Evolutionary conservation across 1,140 invertebrate genomes (phyloP).

Genomic region (Atta texana): DNA sequence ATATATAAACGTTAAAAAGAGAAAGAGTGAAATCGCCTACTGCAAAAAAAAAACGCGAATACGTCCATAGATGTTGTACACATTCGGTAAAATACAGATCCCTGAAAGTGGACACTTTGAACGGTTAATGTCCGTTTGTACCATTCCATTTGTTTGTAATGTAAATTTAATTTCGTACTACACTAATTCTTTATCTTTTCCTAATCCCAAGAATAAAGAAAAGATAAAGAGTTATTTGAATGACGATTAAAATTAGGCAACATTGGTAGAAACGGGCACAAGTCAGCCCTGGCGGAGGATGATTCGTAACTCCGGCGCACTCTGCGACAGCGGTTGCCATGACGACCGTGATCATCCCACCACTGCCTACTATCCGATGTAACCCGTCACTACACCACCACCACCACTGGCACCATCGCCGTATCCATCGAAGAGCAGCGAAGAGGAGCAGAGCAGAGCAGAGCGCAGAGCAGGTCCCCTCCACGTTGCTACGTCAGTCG

Average conservation of each 20-base stretch:
- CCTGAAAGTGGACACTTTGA: background rate
- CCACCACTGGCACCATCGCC: background rate
- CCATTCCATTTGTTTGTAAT: too few relatives aligned
- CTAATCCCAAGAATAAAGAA: too few relatives aligned
- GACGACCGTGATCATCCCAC: constrained; percentile 77
- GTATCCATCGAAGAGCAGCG: constrained; percentile 7
- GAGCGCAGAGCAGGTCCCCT: constrained; percentile 48
- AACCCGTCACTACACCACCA: background rate
- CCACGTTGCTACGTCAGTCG: constrained; percentile 71
- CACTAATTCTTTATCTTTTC: too few relatives aligned
- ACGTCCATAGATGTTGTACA: background rate
- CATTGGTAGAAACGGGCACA: too few relatives aligned
- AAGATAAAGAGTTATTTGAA: too few relatives aligned
- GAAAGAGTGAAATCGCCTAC: background rate
- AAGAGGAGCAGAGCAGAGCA: constrained; percentile 42
- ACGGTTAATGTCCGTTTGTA: too few relatives aligned
- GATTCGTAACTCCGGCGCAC: constrained; percentile 57
- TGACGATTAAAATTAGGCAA: too few relatives aligned
- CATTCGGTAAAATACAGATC: background rate
- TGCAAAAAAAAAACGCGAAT: background rate
- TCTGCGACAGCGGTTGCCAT: constrained; percentile 75
- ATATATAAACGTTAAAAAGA: background rate
- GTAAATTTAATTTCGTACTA: too few relatives aligned
- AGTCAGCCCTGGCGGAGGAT: constrained; percentile 22
- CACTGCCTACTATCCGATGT: constrained; percentile 16